Percentiles rank a stretch among this genome's conserved stretches.
Evolutionary conservation across 2,113 vertebrate genomes (phyloP).

Genomic region (Esox niger): DNA sequence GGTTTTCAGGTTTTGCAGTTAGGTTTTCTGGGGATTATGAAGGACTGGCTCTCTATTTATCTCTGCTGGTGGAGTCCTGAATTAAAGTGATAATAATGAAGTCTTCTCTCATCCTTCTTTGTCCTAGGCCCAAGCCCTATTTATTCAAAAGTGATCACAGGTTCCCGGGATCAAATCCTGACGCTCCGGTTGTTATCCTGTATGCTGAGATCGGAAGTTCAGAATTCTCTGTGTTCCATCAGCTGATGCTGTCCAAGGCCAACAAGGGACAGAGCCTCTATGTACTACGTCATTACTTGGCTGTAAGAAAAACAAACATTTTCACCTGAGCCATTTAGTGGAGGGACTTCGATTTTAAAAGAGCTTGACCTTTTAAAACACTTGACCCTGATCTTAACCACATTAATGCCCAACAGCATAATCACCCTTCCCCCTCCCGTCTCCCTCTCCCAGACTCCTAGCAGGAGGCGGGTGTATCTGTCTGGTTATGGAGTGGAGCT

Average conservation of each 20-base stretch:
- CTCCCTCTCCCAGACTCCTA: conserved; percentile 76
- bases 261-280: conserved; percentile 82
- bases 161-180: conserved; percentile 76
- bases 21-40: too few species aligned
- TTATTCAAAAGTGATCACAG: conserved; percentile 95
- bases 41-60: background rate
- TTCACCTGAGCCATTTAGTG: background rate
- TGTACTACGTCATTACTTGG: conserved; percentile 86
- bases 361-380: too few species aligned
- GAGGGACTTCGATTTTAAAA: too few species aligned
- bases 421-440: too few species aligned
- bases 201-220: conserved; percentile 86
- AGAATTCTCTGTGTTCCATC: conserved; percentile 83
- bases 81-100: background rate
- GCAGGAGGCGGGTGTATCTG: conserved; percentile 81
- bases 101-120: background rate
- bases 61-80: background rate
- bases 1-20: too few species aligned
- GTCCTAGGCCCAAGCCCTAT: conserved; percentile 84
- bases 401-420: too few species aligned
- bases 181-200: conserved; percentile 84
- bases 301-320: conserved; percentile 64
- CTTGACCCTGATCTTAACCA: too few species aligned
- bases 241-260: conserved; percentile 74
- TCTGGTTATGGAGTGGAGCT: conserved; percentile 96